Base-by-base conservation (phyloP, 2,113 vertebrate genomes). In the Microcebus ravelobensis region DNA sequence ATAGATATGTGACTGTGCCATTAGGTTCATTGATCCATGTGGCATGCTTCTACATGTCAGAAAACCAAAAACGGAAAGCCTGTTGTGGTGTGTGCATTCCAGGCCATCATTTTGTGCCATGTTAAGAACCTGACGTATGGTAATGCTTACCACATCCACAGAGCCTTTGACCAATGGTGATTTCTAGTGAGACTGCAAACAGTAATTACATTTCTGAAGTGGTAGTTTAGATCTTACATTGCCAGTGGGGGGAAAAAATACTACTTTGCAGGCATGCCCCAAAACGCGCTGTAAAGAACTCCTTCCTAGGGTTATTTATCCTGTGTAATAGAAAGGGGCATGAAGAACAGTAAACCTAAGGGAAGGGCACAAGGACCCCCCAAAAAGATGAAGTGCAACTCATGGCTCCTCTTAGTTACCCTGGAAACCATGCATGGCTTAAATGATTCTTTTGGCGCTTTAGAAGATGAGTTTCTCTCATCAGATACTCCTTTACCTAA, bases 131-230 rank as follows among this genome's bases (percentile, higher is more conserved):
- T 94, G 91, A 89, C 98, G 97, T 97, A 96, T 97, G 98, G 98
- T 91, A 97, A 77, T 96, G 89, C 89, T 98, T 97, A 97, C 96
- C 82, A 77, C 82, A 95, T 97, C 94, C 95, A 96, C 98, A 96
- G 94, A 94, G 73, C 31, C 89, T 87, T 90, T 11, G 0, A 96
- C 97, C 96, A 92, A 96, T 91, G 83, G 97, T 96, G 96, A 97
- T 96, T 97, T 97, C 97, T 68, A 89, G 89, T n/a, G 93, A 87
- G 83, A 39, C n/a, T 97, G 93, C 94, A 98, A 88, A 97, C 68
- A 96, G 94, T 93, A 97, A 98, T 98, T 98, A 98, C 8, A 57
- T 91, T 92, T 97, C 97, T 94, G 89, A 97, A 97, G 95, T 98
- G 96, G 97, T 97, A 97, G 97, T 98, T 98, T 94, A 97, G 97